Conservation (phyloP, 1,140 invertebrate species). For the Sitodiplosis mosellana region DNA sequence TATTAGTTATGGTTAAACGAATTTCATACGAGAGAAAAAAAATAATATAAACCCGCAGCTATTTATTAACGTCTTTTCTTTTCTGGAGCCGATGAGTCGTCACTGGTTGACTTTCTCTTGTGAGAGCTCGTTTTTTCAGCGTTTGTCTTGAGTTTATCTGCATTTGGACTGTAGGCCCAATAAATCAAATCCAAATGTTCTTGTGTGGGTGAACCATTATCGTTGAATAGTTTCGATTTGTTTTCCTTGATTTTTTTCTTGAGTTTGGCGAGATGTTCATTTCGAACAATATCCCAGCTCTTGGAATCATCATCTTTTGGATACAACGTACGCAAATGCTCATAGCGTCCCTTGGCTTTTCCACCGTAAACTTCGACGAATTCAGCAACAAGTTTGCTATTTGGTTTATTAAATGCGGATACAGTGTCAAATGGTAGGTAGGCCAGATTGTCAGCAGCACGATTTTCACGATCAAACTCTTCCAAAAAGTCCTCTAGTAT, state of each 20-base stretch:
- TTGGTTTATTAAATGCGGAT: conserved; percentile 12
- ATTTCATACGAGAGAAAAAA: no score
- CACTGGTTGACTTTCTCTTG: conserved; percentile 13
- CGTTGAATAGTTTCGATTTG: conserved; percentile 32
- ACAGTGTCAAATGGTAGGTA: conserved; percentile 31
- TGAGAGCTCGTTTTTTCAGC: conserved; percentile 6
- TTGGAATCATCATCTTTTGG: conserved; percentile 30
- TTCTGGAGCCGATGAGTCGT: no score
- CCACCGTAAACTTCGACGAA: conserved; percentile 20
- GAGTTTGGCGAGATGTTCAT: conserved; percentile 31
- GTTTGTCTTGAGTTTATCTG: conserved; percentile 17
- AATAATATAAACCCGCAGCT: no score
- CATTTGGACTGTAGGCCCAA: conserved; percentile 43
- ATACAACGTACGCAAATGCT: conserved; percentile 36
- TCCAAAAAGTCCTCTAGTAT: conserved; percentile 43
- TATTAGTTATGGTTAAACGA: no score
- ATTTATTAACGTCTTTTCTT: no score
- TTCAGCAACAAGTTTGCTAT: conserved; percentile 16
- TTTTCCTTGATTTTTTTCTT: conserved; percentile 31
- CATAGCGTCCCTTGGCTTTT: conserved; percentile 39
- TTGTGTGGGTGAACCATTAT: conserved; percentile 35
- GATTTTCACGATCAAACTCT: conserved; percentile 37
- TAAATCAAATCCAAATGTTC: conserved; percentile 38
- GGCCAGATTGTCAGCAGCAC: conserved; percentile 36
- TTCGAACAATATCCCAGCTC: conserved; percentile 42